Conservation (phyloP, 2,113 vertebrate species). For the Aleadryas rufinucha region DNA sequence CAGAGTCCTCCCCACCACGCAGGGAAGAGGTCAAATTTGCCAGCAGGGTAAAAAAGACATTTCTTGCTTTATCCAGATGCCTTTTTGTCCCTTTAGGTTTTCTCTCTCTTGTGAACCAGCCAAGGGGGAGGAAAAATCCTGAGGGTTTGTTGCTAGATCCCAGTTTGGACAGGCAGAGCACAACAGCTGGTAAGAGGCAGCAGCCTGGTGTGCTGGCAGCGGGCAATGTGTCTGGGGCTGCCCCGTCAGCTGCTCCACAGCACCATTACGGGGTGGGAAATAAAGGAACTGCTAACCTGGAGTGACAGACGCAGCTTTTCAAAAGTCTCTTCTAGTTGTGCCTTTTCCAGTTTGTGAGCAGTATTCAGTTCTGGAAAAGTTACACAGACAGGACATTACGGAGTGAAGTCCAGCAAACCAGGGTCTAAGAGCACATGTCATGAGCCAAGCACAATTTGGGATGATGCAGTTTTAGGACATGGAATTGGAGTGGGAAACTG, state of each 20-base stretch:
- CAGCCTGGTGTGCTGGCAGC: background rate
- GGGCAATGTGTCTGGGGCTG: accelerated
- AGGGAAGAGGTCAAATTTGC: background rate
- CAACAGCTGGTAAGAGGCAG: background rate
- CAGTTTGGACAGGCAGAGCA: background rate
- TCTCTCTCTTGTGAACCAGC: background rate
- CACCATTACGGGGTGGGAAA: background rate
- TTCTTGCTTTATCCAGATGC: background rate
- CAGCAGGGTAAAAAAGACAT: background rate
- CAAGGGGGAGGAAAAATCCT: background rate
- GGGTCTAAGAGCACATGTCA: accelerated
- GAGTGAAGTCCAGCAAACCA: background rate
- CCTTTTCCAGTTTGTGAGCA: constrained; percentile 88
- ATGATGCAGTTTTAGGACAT: background rate
- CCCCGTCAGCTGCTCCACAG: background rate
- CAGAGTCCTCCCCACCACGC: background rate
- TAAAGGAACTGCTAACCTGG: constrained; percentile 76
- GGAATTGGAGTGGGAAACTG: background rate
- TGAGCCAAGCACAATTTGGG: accelerated
- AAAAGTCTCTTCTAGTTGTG: constrained; percentile 88
- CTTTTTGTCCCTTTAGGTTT: background rate
- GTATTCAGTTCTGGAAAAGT: constrained; percentile 81
- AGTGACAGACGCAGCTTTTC: constrained; percentile 89
- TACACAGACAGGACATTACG: background rate
- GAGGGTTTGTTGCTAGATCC: background rate